Evolutionary conservation across 2,888 invertebrate genomes (phyloP).

Genomic region (Lithosia quadra): DNA sequence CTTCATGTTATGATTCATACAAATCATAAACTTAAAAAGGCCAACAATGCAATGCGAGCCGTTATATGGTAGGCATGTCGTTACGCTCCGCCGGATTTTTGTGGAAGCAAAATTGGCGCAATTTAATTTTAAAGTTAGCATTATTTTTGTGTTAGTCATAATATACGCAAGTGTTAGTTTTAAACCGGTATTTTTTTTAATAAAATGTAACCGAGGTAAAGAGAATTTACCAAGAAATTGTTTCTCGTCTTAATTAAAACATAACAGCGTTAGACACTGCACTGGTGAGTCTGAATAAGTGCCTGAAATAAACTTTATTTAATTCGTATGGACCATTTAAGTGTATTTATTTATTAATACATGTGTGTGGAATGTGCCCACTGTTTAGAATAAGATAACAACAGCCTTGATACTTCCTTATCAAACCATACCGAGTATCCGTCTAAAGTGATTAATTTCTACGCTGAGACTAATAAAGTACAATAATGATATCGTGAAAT

Average conservation of each 20-base stretch:
- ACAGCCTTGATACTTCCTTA: constrained; percentile 59
- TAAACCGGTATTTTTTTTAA: background rate
- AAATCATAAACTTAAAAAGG: constrained; percentile 39
- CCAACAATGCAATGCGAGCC: constrained; percentile 48
- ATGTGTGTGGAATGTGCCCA: background rate
- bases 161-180: background rate
- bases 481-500: constrained; percentile 67
- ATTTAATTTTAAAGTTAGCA: background rate
- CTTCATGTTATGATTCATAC: constrained; percentile 45
- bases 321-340: background rate
- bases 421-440: constrained; percentile 52
- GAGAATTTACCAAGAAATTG: constrained; percentile 1
- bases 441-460: constrained; percentile 58
- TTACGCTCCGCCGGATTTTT: constrained; percentile 41
- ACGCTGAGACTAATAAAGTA: constrained; percentile 57
- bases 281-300: background rate
- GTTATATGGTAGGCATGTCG: constrained; percentile 44
- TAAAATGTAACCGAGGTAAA: background rate
- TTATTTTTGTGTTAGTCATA: constrained; percentile 4
- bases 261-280: background rate
- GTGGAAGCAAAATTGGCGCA: constrained; percentile 10
- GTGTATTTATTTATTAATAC: background rate
- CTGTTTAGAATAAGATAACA: constrained; percentile 38
- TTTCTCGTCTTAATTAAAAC: background rate
- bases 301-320: background rate